A percentile compares a stretch with the other conserved stretches of the same genome.
These are phyloP conservation scores for Tupaia chinensis DNA, from an alignment of 2,113 vertebrate species.

Conservation along the genomic window DNA sequence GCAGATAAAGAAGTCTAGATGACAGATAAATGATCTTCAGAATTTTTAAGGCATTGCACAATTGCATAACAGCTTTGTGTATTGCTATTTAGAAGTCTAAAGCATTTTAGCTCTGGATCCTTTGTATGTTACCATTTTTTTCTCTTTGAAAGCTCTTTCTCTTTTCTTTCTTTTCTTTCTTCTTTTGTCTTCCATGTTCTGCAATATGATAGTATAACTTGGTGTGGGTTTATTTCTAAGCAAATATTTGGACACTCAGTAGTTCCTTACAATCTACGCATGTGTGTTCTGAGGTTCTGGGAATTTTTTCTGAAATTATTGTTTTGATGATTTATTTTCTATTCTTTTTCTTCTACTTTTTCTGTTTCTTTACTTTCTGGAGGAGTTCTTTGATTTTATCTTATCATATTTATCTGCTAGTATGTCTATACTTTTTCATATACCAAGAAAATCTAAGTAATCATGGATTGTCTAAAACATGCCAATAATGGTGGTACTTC, in stretches of 20 bases:
- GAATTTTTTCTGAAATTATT: conserved; percentile 14
- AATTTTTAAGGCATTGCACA: neutral
- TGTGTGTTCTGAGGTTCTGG: neutral
- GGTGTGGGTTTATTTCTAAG: neutral
- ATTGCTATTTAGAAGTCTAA: neutral
- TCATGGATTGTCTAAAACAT: conserved; percentile 18
- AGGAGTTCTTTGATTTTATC: neutral
- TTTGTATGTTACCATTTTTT: neutral
- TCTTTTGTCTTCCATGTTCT: neutral
- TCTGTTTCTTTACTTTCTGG: neutral
- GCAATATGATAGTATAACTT: neutral
- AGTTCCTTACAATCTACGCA: neutral
- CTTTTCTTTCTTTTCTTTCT: no score
- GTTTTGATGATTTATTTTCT: neutral
- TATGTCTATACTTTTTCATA: neutral
- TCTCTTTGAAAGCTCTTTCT: neutral
- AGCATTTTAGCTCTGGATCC: neutral
- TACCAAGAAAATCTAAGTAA: conserved; percentile 5
- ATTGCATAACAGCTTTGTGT: neutral
- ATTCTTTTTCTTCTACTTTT: neutral
- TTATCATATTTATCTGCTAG: neutral
- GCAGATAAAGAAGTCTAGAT: neutral
- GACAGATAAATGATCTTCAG: neutral
- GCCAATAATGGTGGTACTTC: neutral
- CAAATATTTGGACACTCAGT: neutral